These are phyloP conservation scores for Oceanodroma tethys DNA, from an alignment of 2,113 vertebrate species.

Conservation along the genomic window DNA sequence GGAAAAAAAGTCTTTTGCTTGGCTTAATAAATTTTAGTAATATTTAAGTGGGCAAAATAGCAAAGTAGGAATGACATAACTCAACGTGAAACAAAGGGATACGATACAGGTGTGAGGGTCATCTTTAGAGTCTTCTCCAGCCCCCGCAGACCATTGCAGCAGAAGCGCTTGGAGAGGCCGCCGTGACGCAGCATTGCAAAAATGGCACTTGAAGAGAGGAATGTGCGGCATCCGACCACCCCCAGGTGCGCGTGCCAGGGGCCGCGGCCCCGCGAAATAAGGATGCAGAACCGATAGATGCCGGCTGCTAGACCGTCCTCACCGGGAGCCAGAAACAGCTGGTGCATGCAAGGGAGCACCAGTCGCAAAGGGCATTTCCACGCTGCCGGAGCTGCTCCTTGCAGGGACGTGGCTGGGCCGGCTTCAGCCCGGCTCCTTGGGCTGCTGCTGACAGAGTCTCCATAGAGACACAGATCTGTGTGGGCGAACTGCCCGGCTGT, in stretches of 20 bases:
- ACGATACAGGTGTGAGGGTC: background rate
- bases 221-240: background rate
- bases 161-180: background rate
- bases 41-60: background rate
- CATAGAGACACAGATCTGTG: background rate
- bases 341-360: background rate
- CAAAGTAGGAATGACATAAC: background rate
- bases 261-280: background rate
- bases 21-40: background rate
- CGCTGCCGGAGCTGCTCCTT: background rate
- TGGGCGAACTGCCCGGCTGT: background rate
- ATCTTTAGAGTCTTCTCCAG: background rate
- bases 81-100: background rate
- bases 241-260: accelerated
- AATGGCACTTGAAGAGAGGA: background rate
- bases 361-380: background rate
- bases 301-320: background rate
- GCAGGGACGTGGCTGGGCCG: accelerated
- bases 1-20: background rate
- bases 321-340: background rate
- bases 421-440: background rate
- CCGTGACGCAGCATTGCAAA: accelerated
- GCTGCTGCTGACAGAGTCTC: background rate
- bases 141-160: background rate
- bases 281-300: background rate